Conservation (phyloP, 2,888 invertebrate species). For the Scaptomyza tumidula region DNA sequence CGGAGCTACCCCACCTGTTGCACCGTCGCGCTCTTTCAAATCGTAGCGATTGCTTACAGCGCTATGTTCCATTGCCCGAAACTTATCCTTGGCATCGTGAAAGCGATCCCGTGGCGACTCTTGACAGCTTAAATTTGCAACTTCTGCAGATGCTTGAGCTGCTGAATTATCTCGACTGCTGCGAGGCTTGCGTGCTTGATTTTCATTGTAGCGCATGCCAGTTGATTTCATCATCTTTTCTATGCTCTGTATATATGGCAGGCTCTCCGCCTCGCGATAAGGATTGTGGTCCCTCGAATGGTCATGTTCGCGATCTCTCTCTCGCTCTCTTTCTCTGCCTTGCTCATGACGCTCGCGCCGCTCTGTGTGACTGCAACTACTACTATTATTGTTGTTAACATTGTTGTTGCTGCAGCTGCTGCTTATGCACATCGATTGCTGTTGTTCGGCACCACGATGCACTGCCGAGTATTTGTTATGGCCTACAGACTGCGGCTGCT, state of each 20-base stretch:
- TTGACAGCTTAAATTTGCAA: slow-evolving; percentile 33
- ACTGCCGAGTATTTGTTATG: slow-evolving; percentile 77
- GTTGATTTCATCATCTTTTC: slow-evolving; percentile 85
- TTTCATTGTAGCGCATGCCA: slow-evolving; percentile 83
- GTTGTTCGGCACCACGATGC: slow-evolving; percentile 62
- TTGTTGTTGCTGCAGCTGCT: slow-evolving; percentile 11
- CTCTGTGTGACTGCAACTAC: slow-evolving; percentile 39
- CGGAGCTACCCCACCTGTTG: background rate
- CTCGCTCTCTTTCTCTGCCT: slow-evolving; percentile 57
- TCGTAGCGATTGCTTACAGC: slow-evolving; percentile 83
- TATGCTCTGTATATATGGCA: slow-evolving; percentile 84
- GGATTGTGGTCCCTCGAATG: slow-evolving; percentile 83
- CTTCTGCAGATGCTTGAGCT: background rate
- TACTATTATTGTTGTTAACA: background rate
- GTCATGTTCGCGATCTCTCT: slow-evolving; percentile 68
- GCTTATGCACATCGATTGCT: slow-evolving; percentile 15
- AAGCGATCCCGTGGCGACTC: slow-evolving; percentile 91
- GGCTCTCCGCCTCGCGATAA: slow-evolving; percentile 84
- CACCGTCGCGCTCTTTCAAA: slow-evolving; percentile 85
- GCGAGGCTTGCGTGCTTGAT: slow-evolving; percentile 6
- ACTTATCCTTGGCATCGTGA: slow-evolving; percentile 94
- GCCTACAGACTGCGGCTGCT: slow-evolving; percentile 58
- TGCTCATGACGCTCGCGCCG: slow-evolving; percentile 55
- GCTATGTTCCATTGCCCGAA: slow-evolving; percentile 89
- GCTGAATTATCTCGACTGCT: background rate